These are phyloP conservation scores for Chloromyia formosa DNA, from an alignment of 2,888 invertebrate species.

Conservation along the genomic window DNA sequence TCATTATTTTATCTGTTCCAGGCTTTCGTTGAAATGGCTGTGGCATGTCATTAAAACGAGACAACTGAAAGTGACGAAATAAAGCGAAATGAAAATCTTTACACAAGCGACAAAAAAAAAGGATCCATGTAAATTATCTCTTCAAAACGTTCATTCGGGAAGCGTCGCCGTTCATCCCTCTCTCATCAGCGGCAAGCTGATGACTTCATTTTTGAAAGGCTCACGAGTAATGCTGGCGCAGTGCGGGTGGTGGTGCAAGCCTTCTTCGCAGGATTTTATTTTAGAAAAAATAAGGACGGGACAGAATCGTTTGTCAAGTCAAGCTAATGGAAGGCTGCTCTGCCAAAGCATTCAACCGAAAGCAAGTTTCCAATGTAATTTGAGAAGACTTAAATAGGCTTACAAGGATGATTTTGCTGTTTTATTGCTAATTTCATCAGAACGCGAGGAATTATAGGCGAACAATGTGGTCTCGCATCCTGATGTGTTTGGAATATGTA, in stretches of 20 bases:
- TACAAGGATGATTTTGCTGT: slow-evolving; percentile 29
- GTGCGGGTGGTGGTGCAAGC: neutral
- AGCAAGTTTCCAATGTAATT: slow-evolving; percentile 36
- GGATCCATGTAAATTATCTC: neutral
- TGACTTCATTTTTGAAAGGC: neutral
- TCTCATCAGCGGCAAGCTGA: neutral
- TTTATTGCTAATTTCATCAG: slow-evolving; percentile 38
- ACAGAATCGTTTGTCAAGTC: neutral
- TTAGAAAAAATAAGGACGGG: too few species aligned
- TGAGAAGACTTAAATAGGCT: slow-evolving; percentile 43
- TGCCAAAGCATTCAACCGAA: neutral
- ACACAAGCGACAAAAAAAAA: neutral
- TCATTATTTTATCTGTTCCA: too few species aligned
- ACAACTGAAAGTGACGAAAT: neutral
- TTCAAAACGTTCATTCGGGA: neutral
- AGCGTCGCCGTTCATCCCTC: neutral
- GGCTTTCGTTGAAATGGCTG: too few species aligned
- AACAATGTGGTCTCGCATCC: neutral
- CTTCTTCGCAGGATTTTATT: too few species aligned
- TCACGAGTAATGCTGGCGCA: neutral
- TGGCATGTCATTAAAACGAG: slow-evolving; percentile 1
- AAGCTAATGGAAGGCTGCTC: slow-evolving; percentile 21
- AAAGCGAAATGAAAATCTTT: neutral
- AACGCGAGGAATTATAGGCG: neutral
- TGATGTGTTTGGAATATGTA: neutral